Conservation (phyloP, 92 coral and sea anemone genomes). For the Isaurus tuberculatus region DNA sequence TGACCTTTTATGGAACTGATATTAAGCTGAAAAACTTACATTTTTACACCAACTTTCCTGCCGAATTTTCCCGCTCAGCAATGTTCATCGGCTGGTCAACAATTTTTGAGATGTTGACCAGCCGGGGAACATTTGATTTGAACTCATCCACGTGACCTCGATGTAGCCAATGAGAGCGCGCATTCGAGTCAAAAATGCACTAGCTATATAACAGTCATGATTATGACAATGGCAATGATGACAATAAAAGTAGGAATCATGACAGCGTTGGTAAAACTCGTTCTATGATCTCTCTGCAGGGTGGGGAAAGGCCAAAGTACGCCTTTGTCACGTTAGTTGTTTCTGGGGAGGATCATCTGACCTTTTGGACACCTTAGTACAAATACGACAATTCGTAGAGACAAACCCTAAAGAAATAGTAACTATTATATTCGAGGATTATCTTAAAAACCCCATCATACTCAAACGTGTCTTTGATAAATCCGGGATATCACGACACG, state of each 20-base stretch:
- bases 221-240: background rate
- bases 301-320: conserved; percentile 87
- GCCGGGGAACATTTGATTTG: too few relatives aligned
- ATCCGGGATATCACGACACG: conserved; percentile 79
- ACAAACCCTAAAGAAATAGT: conserved; percentile 78
- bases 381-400: conserved; percentile 81
- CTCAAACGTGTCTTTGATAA: conserved; percentile 84
- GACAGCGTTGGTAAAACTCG: background rate
- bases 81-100: too few relatives aligned
- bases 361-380: conserved; percentile 79
- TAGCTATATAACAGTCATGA: too few relatives aligned
- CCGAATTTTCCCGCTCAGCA: too few relatives aligned
- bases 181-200: too few relatives aligned
- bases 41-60: too few relatives aligned
- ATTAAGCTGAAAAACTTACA: too few relatives aligned
- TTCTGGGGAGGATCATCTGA: conserved; percentile 92
- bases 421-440: conserved; percentile 91
- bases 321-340: conserved; percentile 90
- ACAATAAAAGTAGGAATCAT: background rate
- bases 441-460: conserved; percentile 80
- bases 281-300: conserved; percentile 63
- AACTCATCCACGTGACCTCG: too few relatives aligned
- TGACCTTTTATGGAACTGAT: too few relatives aligned
- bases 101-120: too few relatives aligned
- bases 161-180: too few relatives aligned